Conservation (phyloP, 2,113 vertebrate species). For the Gymnorhina tibicen region DNA sequence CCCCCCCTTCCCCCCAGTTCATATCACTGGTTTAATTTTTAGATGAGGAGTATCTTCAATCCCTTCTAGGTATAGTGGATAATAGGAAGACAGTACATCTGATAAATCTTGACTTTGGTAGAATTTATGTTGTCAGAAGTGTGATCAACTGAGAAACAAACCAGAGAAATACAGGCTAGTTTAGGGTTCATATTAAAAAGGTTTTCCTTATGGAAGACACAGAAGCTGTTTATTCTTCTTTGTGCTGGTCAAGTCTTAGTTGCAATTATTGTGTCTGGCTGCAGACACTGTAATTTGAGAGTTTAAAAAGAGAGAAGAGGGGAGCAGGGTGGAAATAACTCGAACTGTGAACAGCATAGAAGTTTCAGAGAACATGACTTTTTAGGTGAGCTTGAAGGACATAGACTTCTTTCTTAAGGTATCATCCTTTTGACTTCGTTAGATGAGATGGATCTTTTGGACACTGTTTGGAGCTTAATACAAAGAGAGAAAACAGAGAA, state of each 20-base stretch:
- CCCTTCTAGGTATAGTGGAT: background rate
- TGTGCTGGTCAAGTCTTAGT: background rate
- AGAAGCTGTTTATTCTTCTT: background rate
- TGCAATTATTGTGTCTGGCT: background rate
- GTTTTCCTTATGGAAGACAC: background rate
- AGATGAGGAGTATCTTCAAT: background rate
- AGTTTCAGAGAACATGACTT: background rate
- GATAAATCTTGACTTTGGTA: background rate
- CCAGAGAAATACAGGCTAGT: background rate
- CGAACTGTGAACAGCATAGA: background rate
- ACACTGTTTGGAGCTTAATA: background rate
- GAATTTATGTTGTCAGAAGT: background rate
- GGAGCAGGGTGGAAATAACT: background rate
- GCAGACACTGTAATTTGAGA: background rate
- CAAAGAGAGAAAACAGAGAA: background rate
- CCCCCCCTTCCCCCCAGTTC: accelerated
- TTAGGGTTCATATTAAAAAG: background rate
- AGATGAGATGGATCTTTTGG: background rate
- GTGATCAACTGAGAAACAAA: background rate
- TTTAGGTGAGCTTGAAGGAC: background rate
- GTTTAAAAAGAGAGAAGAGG: background rate
- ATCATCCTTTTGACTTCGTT: background rate
- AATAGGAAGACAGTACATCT: background rate
- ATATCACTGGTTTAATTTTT: background rate
- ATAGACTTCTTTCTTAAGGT: background rate